A percentile compares a stretch with the other conserved stretches of the same genome.
phyloP scores from a whole-genome alignment of 1,140 invertebrate genomes.

The Chelonus insularis region DNA sequence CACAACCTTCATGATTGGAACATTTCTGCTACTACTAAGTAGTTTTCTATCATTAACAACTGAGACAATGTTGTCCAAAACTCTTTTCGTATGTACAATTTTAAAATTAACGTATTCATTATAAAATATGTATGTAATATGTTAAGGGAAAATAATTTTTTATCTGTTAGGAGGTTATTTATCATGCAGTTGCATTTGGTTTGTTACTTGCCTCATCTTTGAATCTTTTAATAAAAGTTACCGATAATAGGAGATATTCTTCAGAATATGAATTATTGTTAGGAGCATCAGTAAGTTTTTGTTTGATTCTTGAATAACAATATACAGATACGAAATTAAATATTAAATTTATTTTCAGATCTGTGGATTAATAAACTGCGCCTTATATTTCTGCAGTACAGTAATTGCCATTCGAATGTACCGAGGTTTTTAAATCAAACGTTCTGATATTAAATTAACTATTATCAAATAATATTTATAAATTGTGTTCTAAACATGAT shows the following conservation, averaged over 20 bases:
- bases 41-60: slow-evolving; percentile 76
- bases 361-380: slow-evolving; percentile 71
- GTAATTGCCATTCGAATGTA: slow-evolving; percentile 73
- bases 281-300: slow-evolving; percentile 71
- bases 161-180: slow-evolving; percentile 83
- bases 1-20: slow-evolving; percentile 76
- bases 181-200: slow-evolving; percentile 72
- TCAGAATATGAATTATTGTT: slow-evolving; percentile 67
- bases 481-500: too few species aligned
- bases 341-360: slow-evolving; percentile 64
- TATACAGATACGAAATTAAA: too few species aligned
- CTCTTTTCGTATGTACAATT: slow-evolving; percentile 75
- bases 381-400: slow-evolving; percentile 74
- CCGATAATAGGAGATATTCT: slow-evolving; percentile 54
- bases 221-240: slow-evolving; percentile 66
- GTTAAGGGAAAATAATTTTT: too few species aligned
- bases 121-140: too few species aligned
- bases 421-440: slow-evolving; percentile 66
- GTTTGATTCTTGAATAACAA: too few species aligned
- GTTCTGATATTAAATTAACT: not conserved
- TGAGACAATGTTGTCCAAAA: slow-evolving; percentile 79
- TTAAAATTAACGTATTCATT: too few species aligned
- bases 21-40: slow-evolving; percentile 72
- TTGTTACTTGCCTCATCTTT: slow-evolving; percentile 70
- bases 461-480: not conserved